These are phyloP conservation scores for Solenopsis invicta DNA, from an alignment of 1,140 invertebrate genomes.

Conservation along the genomic window DNA sequence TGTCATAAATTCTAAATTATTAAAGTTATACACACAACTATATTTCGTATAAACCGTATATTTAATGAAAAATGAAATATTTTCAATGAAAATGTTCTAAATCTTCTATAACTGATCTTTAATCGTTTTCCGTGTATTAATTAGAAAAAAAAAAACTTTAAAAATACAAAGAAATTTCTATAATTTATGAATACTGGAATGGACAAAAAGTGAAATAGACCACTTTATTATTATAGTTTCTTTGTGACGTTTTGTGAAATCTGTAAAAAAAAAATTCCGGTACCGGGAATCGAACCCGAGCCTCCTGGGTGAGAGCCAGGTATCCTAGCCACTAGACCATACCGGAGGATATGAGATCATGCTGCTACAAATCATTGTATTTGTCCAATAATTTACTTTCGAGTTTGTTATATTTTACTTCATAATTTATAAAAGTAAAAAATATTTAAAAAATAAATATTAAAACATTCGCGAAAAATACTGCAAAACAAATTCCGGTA, in stretches of 20 bases:
- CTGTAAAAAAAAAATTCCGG: constrained; percentile 74
- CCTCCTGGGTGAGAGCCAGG: constrained; percentile 83
- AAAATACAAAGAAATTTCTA: not conserved
- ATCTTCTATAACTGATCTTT: not conserved
- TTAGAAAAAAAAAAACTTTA: not conserved
- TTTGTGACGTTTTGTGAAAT: not conserved
- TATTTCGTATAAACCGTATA: constrained; percentile 15
- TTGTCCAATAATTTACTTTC: not conserved
- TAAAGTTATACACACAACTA: not conserved
- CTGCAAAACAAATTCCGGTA: constrained; percentile 77
- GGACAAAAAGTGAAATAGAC: not conserved
- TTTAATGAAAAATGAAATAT: not conserved
- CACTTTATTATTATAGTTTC: not conserved
- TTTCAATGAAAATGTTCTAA: constrained; percentile 9
- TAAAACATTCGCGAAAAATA: not conserved
- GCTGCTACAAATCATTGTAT: not conserved
- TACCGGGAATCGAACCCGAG: constrained; percentile 84
- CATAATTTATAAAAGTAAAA: not conserved
- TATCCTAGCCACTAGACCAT: constrained; percentile 83
- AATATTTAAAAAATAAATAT: too few species aligned
- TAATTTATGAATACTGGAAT: constrained; percentile 1
- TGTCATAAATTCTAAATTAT: constrained; percentile 9
- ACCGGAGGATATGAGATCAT: constrained; percentile 69
- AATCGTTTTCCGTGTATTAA: not conserved
- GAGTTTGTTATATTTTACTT: not conserved